Percentiles rank a stretch among this genome's conserved stretches.
Evolutionary conservation across 2,113 vertebrate genomes (phyloP).

Genomic region (Epinephelus moara): DNA sequence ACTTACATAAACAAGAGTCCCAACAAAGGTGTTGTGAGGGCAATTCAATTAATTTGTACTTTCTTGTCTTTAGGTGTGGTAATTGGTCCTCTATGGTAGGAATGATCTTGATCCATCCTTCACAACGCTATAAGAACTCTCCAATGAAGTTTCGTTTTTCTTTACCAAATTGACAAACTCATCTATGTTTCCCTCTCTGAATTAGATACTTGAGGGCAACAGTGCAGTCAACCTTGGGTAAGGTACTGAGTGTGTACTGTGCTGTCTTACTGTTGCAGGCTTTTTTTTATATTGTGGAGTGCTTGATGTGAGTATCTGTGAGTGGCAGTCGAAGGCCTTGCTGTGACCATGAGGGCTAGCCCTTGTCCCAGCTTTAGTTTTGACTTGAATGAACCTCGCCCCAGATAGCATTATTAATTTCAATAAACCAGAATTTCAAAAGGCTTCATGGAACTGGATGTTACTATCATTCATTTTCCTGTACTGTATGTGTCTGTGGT

Average conservation of each 20-base stretch:
- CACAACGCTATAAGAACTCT: not conserved
- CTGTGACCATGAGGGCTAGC: not conserved
- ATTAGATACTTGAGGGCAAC: not conserved
- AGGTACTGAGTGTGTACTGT: too few relatives aligned
- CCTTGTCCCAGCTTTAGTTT: not conserved
- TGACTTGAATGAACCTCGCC: not conserved
- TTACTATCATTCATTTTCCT: not conserved
- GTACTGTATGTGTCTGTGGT: not conserved
- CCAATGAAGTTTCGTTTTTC: not conserved
- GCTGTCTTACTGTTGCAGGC: not conserved
- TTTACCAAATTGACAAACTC: not conserved
- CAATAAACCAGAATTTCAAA: not conserved
- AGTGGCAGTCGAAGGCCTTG: not conserved
- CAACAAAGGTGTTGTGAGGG: not conserved
- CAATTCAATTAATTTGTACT: slow-evolving; percentile 22
- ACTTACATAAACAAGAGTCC: slow-evolving; percentile 37
- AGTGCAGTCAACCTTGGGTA: not conserved
- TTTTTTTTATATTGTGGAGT: not conserved
- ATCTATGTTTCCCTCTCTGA: not conserved
- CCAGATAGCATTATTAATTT: not conserved
- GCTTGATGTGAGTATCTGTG: not conserved
- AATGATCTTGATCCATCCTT: not conserved
- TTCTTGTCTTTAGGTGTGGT: not conserved
- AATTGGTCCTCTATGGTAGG: slow-evolving; percentile 26
- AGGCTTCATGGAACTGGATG: not conserved